Base-by-base conservation (phyloP, 2,113 vertebrate genomes). In the Pangasianodon hypophthalmus region DNA sequence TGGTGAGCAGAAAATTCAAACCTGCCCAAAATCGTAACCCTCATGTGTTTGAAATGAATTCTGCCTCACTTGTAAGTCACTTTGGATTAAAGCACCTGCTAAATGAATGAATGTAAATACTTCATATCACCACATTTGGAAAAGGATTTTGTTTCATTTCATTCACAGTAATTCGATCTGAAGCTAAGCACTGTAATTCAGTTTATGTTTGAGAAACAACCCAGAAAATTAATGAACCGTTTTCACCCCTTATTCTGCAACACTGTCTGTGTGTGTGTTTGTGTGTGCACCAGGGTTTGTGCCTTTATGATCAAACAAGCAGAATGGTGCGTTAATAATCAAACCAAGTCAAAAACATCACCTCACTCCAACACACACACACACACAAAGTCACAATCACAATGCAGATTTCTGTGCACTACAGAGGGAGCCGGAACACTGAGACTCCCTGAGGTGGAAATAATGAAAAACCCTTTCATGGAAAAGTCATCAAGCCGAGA, bases 401-500 rank as follows among this genome's bases (percentile, higher is more conserved):
- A 87, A 81, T 89, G 54, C 89, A 86, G 92, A 95, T 89, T 93
- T 92, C 91, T 84, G 85, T 94, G 91, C 91, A 92, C 90, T 87
- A 92, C 92, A 90, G 89, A 93, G 93, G 92, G 92, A 92, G 91
- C 94, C 92, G 91, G 94, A 94, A 95, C 84, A 93, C 91, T 94
- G 92, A 93, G 94, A 94, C 95, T 96, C 95, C 95, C 95, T 96
- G 95, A 96, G 96, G 95, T 95, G 95, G 96, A 95, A 96, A 95
- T 96, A 96, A 96, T 96, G 95, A 95, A 96, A 96, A 96, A 95
- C 94, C 95, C 95, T 96, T 96, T 96, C 96, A 96, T 96, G 95
- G 95, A 96, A 96, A 96, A 96, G 95, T 96, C 96, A 96, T 96
- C 95, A 95, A 95, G 94, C 95, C 95, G 93, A 95, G 94, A 94